Base-by-base conservation (phyloP, 2,797 vertebrate species). In the Tauraco hartlaubi region DNA sequence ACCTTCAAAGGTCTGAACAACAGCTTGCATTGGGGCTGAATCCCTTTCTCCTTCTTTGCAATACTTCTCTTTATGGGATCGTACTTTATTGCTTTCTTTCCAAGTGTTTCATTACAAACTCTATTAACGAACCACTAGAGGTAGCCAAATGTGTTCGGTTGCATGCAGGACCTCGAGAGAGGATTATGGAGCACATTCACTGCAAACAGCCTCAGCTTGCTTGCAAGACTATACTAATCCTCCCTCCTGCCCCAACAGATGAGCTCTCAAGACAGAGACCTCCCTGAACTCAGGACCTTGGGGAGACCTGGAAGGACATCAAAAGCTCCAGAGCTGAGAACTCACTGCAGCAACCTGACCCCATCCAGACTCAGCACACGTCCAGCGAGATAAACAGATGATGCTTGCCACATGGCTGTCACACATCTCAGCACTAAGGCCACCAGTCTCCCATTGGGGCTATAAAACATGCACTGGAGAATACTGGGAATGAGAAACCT, bases 141-240 rank as follows among this genome's bases (percentile, higher is more conserved):
- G 81, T 86, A 94, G 87, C 73, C 58, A 52, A 91, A 94, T 72
- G 58, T 72, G 81, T 75, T 91, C 92, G 74, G 37, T 75, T 91
- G 28, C 41, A 29, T 5, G 37, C 15, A 74, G 81, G 35, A 84
- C 51, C 44, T 43, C 14, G 76, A 83, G 76, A 85, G 66, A 55
- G 52, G 76, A 63, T 89, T 92, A 68, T 29, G 66, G 74, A 94
- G 18, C 28, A 78, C 81, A 94, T 64, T 78, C 66, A 33, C 14
- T 48, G 46, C 37, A 71, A 80, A 74, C 15, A 78, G 33, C 23
- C 69, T 78, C 86, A 48, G 25, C 37, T 89, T 75, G 58, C 69
- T 78, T 68, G 61, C 44, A 55, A 90, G 49, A 25, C n/a, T 61
- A 33, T 41, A 76, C 26, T 76, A 79, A 92, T 89, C 41, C 13